Evolutionary conservation across 2,797 vertebrate species (phyloP), one percentile per base, ranked within the genome.

Genomic region (Poeciliopsis presidionis): DNA sequence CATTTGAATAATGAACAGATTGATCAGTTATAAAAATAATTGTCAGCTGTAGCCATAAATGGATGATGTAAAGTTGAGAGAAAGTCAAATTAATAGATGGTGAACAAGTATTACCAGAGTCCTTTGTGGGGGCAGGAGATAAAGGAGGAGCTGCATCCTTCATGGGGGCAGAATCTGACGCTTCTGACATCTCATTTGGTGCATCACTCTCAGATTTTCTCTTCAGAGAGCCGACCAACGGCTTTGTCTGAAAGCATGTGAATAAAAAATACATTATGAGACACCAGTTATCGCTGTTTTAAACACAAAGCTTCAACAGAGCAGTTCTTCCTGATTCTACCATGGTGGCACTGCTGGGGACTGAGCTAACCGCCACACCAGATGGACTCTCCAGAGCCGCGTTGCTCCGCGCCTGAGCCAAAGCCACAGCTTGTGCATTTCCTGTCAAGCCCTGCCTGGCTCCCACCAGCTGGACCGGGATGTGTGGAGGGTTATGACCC

Each of bases 381-480:
- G 89, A 61, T 36, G 79, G 1, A 81, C 82, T 9, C 89, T 97
- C 91, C 91, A 95, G 77, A 89, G 86, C 65, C 0, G 77, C 2
- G 73, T 18, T 46, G 76, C 79, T 78, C 88, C 95, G 89, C 46
- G 90, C 89, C 90, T 98, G 97, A 57, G 97, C 95, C 89, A 98
- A 81, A 11, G 97, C 97, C 89, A 99, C 82, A 0, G 97, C 96
- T 78, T 99, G 97, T 20, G 96, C 92, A 63, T 96, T 97, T 76
- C 96, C 96, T 59, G 95, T 90, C 5, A 96, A 90, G 74, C 96
- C 96, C 92, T 98, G 98, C 79, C 98, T 96, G 78, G 97, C 97
- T 49, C 98, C 98, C 43, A 99, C 97, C 4, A 99, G 96, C 89
- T 99, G 98, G 76, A 99, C 97, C 0, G 98, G 98, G 84, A 99